These are phyloP conservation scores for Pheosia gnoma DNA, from an alignment of 2,888 invertebrate species.

Conservation along the genomic window DNA sequence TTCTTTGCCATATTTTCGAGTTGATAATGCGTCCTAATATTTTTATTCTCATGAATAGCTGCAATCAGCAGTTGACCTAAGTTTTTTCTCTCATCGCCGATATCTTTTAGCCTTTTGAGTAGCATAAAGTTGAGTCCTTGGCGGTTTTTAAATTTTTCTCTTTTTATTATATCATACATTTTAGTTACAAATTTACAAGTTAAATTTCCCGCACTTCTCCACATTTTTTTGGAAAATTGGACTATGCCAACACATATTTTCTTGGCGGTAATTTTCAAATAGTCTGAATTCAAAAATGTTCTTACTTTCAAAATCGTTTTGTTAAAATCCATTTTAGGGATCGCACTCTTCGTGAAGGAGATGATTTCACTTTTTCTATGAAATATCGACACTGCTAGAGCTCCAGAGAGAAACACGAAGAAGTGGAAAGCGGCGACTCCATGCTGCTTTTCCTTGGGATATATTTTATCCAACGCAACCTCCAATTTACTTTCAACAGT, in stretches of 20 bases:
- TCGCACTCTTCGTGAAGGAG: slow-evolving; percentile 37
- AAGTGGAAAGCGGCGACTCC: slow-evolving; percentile 43
- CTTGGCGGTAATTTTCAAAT: slow-evolving; percentile 44
- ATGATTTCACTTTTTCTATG: slow-evolving; percentile 57
- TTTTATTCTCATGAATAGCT: slow-evolving; percentile 69
- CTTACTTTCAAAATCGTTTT: slow-evolving; percentile 17
- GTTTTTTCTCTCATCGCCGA: slow-evolving; percentile 59
- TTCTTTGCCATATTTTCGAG: slow-evolving; percentile 63
- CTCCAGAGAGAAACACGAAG: slow-evolving; percentile 60
- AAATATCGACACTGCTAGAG: slow-evolving; percentile 52
- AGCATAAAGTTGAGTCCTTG: slow-evolving; percentile 46
- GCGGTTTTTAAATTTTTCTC: slow-evolving; percentile 23
- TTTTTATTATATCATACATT: slow-evolving; percentile 11
- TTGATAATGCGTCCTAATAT: slow-evolving; percentile 60
- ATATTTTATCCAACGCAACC: slow-evolving; percentile 12
- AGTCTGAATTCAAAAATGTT: background rate
- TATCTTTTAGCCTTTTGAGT: slow-evolving; percentile 60
- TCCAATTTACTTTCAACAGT: slow-evolving; percentile 21
- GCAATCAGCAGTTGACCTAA: slow-evolving; percentile 58
- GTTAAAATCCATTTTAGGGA: slow-evolving; percentile 36
- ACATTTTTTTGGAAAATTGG: slow-evolving; percentile 29
- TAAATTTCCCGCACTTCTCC: slow-evolving; percentile 25
- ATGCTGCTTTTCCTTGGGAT: slow-evolving; percentile 25
- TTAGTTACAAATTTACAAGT: slow-evolving; percentile 12
- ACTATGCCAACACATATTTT: slow-evolving; percentile 29